Evolutionary conservation across 2,888 invertebrate genomes (phyloP).

Genomic region (Linnaemya tessellans): DNA sequence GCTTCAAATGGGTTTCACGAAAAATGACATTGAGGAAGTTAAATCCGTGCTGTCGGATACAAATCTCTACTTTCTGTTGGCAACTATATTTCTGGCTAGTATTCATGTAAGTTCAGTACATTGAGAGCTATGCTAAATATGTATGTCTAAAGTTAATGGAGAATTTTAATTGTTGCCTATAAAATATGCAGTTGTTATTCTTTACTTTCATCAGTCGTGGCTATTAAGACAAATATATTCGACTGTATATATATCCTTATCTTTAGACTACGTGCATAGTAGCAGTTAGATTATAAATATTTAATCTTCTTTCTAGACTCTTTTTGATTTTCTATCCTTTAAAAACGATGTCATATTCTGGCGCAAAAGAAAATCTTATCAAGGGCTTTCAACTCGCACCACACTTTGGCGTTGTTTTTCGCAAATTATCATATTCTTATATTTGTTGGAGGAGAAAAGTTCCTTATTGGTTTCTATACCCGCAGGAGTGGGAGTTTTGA

Average conservation of each 20-base stretch:
- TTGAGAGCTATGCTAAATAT: no score
- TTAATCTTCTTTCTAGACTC: conserved; percentile 86
- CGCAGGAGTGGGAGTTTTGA: conserved; percentile 92
- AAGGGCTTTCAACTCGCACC: conserved; percentile 93
- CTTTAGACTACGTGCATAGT: no score
- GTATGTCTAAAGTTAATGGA: no score
- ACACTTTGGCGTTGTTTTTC: conserved; percentile 97
- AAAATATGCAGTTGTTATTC: no score
- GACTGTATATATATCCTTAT: no score
- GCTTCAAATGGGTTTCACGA: conserved; percentile 87
- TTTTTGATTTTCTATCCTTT: conserved; percentile 98
- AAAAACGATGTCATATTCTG: conserved; percentile 99
- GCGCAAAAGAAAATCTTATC: conserved; percentile 92
- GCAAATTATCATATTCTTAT: conserved; percentile 94
- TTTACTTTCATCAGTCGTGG: no score
- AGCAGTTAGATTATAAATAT: no score
- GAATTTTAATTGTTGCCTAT: no score
- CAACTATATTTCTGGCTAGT: conserved; percentile 95
- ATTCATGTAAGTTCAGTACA: conserved; percentile 94
- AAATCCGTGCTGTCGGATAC: conserved; percentile 98
- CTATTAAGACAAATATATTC: no score
- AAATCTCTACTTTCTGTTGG: conserved; percentile 94
- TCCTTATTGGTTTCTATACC: conserved; percentile 95
- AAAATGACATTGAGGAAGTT: conserved; percentile 97
- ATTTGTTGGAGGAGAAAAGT: conserved; percentile 95